Base-by-base conservation (phyloP, 2,113 vertebrate genomes). In the Ammodramus savannarum region DNA sequence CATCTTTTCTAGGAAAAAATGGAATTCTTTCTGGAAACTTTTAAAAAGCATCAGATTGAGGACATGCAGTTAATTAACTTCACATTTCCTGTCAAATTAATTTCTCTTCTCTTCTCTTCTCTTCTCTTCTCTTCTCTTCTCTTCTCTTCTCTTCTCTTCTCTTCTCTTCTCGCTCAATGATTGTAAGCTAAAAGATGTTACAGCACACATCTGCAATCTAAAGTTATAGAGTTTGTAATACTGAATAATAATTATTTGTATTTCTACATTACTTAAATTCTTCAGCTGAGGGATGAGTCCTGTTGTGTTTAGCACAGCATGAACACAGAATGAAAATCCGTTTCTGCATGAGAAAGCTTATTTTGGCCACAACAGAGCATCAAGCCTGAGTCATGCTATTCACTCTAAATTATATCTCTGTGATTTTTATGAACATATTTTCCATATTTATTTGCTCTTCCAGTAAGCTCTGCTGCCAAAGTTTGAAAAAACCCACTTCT, bases 21-120 rank as follows among this genome's bases (percentile, higher is more conserved):
- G 61, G 90, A 76, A 83, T 61, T 52, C 55, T 82, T 92, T 95
- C 85, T 85, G 95, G 82, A 86, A 97, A 97, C 94, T 96, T 85
- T 84, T 41, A 51, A 92, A 95, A 96, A 96, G 57, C 88, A 83
- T 63, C 38, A 81, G n/a, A 67, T 72, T 91, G 63, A 90, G 87
- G 44, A 89, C 38, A n/a, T 34, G 9, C 7, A 65, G 62, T 63
- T 96, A 95, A 96, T 96, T 92, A 96, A 91, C 67, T 94, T 87
- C 75, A 92, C 51, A 44, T 96, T 92, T 95, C 71, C 89, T 83
- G 54, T 85, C 6, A 94, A 81, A 67, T 51, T 59, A 59, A 36
- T 36, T 23, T 6, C 13, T 27, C 11, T 10, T 29, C 12, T 13
- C 11, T 17, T 17, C 23, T 44, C 9, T 13, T 38, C 17, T 27